Percentiles rank a stretch among this genome's conserved stretches.
These are phyloP conservation scores for Idris sp. DNA, from an alignment of 1,140 invertebrate genomes.

Conservation along the genomic window DNA sequence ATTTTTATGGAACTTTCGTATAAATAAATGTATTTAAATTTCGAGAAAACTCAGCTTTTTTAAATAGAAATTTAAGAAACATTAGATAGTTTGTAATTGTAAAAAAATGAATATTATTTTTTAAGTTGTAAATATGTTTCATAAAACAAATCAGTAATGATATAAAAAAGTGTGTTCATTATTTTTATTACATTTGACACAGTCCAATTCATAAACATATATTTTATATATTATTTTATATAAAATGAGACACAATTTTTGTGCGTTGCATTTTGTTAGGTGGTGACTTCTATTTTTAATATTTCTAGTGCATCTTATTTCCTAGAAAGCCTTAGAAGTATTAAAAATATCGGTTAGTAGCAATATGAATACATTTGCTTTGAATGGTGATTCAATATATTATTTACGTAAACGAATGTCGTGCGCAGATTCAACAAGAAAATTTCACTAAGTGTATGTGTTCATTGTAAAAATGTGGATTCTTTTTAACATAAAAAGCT, in stretches of 20 bases:
- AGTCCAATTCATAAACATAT: no score
- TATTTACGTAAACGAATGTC: slow-evolving; percentile 57
- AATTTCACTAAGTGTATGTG: slow-evolving; percentile 25
- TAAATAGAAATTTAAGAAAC: no score
- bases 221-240: no score
- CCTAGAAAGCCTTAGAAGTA: slow-evolving; percentile 47
- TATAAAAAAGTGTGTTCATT: no score
- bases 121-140: no score
- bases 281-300: slow-evolving; percentile 44
- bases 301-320: slow-evolving; percentile 53
- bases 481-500: slow-evolving; percentile 28
- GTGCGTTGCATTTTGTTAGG: slow-evolving; percentile 7
- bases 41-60: no score
- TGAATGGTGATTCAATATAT: slow-evolving; percentile 57
- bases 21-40: no score
- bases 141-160: no score
- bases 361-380: slow-evolving; percentile 56
- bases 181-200: no score
- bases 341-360: slow-evolving; percentile 59
- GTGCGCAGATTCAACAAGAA: slow-evolving; percentile 37
- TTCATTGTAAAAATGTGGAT: slow-evolving; percentile 37
- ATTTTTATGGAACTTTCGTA: no score
- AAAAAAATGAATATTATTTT: no score
- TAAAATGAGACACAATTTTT: slow-evolving; percentile 10
- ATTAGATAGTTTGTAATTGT: no score